Evolutionary conservation across 2,797 vertebrate species (phyloP).

Genomic region (Malacoraja senta): DNA sequence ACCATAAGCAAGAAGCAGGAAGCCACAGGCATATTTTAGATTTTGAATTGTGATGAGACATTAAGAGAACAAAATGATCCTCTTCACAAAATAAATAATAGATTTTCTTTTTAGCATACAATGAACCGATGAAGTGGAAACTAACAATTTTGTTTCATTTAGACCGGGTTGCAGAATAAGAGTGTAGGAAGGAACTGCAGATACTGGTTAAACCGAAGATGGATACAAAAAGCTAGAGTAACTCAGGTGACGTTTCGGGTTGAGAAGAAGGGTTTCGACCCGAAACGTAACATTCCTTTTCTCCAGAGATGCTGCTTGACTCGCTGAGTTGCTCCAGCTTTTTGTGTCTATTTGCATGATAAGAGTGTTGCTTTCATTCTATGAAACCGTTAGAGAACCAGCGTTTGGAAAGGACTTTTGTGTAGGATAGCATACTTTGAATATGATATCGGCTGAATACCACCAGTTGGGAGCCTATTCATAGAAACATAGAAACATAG

Average conservation of each 20-base stretch:
- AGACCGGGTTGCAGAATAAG: background rate
- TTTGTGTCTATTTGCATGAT: background rate
- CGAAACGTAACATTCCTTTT: no score
- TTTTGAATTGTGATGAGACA: background rate
- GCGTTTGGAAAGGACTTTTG: background rate
- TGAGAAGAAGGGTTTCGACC: no score
- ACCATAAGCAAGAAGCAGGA: background rate
- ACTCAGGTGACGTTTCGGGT: no score
- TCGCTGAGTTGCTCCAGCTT: no score
- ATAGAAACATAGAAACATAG: no score
- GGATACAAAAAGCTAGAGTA: no score
- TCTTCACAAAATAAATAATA: background rate
- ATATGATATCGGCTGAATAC: no score
- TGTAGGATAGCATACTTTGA: background rate
- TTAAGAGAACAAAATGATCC: slow-evolving; percentile 11
- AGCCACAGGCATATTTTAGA: background rate
- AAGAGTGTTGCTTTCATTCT: background rate
- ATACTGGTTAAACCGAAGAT: no score
- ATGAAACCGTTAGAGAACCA: background rate
- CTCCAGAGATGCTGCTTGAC: no score
- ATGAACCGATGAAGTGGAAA: background rate
- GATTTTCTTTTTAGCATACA: background rate
- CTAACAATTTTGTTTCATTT: background rate
- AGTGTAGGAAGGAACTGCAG: background rate
- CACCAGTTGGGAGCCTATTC: no score